Base-by-base conservation (phyloP, 2,797 vertebrate genomes). In the Eurystomus glaucurus region DNA sequence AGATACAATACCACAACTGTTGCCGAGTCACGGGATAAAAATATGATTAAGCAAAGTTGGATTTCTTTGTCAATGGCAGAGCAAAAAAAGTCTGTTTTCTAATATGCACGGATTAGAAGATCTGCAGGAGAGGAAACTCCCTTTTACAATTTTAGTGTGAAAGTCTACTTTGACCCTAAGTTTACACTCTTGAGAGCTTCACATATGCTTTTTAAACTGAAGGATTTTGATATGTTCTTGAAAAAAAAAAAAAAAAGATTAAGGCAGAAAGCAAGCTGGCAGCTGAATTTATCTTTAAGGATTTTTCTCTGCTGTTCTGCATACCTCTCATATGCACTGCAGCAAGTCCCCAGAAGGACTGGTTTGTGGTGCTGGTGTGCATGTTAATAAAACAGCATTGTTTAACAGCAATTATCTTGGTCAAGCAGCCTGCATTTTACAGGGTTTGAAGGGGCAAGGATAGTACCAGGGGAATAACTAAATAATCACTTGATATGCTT, bases 91-190 rank as follows among this genome's bases (percentile, higher is more conserved):
- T 71, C 79, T 85, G 51, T 41, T 93, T 39, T 60, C 43, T 60
- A 80, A 91, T 29, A 41, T 13, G 22, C 68, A 74, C 15, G 25
- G 75, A 76, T 69, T 16, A 96, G 62, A 91, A 95, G 74, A 72
- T 37, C 39, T 55, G 21, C 62, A 85, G 70, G 71, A 93, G 15
- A 85, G 31, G 89, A 46, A 95, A 97, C 92, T 89, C 81, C 84
- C 72, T 61, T 57, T 64, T 83, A 29, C 29, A 60, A 6, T 45
- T 21, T 83, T 60, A 45, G 14, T 23, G 28, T 7, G 4, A 64
- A 71, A 70, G 35, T 31, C 55, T 70, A 9, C 29, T 85, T 71
- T 60, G 64, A 80, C 46, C 48, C 21, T 8, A 19, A 21, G 14
- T 61, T 82, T 82, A 43, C 35, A 50, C 18, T 43, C 66, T 15